Conservation (phyloP, 1,140 invertebrate genomes). For the Caenorhabditis brenneri region DNA sequence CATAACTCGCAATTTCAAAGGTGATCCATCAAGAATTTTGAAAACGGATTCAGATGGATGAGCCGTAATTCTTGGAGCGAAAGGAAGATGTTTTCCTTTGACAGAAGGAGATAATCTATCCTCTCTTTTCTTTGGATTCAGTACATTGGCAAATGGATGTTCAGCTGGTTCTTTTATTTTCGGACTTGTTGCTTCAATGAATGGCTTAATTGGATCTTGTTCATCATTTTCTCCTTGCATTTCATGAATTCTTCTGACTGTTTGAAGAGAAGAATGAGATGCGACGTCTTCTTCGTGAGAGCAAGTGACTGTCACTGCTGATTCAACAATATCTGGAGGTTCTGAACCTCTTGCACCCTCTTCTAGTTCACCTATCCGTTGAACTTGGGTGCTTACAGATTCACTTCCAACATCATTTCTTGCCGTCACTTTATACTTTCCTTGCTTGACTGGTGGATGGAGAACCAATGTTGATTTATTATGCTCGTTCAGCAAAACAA, state of each 20-base stretch:
- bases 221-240: slow-evolving; percentile 9
- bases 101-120: neutral
- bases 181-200: slow-evolving; percentile 15
- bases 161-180: slow-evolving; percentile 37
- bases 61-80: slow-evolving; percentile 58
- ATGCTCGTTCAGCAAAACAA: slow-evolving; percentile 58
- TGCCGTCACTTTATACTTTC: slow-evolving; percentile 60
- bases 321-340: slow-evolving; percentile 50
- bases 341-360: neutral
- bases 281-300: slow-evolving; percentile 46
- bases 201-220: slow-evolving; percentile 8
- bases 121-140: slow-evolving; percentile 43
- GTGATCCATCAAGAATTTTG: slow-evolving; percentile 52
- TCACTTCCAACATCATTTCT: slow-evolving; percentile 57
- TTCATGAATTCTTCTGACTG: slow-evolving; percentile 7
- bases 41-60: slow-evolving; percentile 53
- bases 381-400: slow-evolving; percentile 10
- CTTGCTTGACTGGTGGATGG: slow-evolving; percentile 60
- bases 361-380: slow-evolving; percentile 18
- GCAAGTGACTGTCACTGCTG: slow-evolving; percentile 52
- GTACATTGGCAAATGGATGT: slow-evolving; percentile 45
- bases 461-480: slow-evolving; percentile 63
- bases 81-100: slow-evolving; percentile 56
- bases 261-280: slow-evolving; percentile 40
- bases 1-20: slow-evolving; percentile 58